A percentile compares a stretch with the other conserved stretches of the same genome.
Evolutionary conservation across 2,888 invertebrate species (phyloP).

Genomic region (Chloroclystis v-ata): DNA sequence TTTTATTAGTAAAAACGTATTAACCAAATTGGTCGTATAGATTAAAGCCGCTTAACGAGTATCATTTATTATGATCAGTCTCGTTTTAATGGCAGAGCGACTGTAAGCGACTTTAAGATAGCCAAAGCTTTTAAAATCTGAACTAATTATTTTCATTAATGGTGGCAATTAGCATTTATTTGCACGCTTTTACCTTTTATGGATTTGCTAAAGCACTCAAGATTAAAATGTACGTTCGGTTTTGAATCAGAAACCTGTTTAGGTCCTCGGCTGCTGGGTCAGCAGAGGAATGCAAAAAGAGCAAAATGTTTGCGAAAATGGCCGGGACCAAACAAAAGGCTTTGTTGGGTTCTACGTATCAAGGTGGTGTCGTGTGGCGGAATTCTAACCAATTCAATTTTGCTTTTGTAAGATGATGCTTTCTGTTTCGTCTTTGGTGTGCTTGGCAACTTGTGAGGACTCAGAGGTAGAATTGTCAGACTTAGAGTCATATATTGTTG

Average conservation of each 20-base stretch:
- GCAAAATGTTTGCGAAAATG: conserved; percentile 58
- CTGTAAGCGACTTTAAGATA: conserved; percentile 4
- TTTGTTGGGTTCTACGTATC: conserved; percentile 75
- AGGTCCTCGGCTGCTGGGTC: conserved; percentile 58
- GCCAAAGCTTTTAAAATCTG: conserved; percentile 7
- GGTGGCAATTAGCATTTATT: conserved; percentile 6
- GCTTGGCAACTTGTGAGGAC: too few species aligned
- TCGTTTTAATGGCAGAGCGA: conserved; percentile 1
- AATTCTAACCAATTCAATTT: conserved; percentile 66
- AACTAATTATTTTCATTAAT: conserved; percentile 14
- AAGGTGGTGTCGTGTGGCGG: conserved; percentile 62
- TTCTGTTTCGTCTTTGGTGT: too few species aligned
- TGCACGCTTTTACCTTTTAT: conserved; percentile 7
- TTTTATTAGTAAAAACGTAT: background rate
- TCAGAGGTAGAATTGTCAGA: too few species aligned
- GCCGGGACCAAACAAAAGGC: conserved; percentile 66
- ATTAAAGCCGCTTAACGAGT: background rate
- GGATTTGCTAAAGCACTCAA: conserved; percentile 11
- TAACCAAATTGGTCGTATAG: background rate
- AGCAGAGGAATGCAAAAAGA: conserved; percentile 69
- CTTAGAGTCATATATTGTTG: too few species aligned
- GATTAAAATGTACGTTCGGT: conserved; percentile 39
- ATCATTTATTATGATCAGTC: conserved; percentile 1
- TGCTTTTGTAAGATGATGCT: conserved; percentile 58
- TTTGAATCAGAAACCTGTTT: conserved; percentile 57